A percentile compares a stretch with the other conserved stretches of the same genome.
phyloP scores from a whole-genome alignment of 2,797 vertebrate species.

The Sternarchorhynchus goeldii region DNA sequence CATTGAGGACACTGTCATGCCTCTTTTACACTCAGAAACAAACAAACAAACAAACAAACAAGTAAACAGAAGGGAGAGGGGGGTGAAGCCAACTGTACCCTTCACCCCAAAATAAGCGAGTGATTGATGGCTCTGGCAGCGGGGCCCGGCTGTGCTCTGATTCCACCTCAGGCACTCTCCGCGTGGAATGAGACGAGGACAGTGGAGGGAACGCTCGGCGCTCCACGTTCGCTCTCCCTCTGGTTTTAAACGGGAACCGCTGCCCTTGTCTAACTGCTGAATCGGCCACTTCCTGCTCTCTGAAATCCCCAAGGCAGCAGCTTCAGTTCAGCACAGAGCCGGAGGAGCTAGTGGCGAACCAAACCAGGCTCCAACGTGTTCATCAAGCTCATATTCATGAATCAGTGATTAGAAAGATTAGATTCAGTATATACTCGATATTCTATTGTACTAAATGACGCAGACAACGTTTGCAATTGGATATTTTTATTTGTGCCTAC shows the following conservation, averaged over 20 bases:
- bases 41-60: background rate
- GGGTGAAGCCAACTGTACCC: background rate
- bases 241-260: constrained; percentile 62
- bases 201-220: constrained; percentile 20
- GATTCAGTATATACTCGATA: too few relatives aligned
- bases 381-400: background rate
- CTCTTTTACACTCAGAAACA: constrained; percentile 19
- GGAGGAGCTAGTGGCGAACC: constrained; percentile 62
- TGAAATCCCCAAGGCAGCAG: constrained; percentile 54
- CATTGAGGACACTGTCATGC: constrained; percentile 31
- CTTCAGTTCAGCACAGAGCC: constrained; percentile 69
- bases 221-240: constrained; percentile 47
- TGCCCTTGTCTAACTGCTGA: constrained; percentile 72
- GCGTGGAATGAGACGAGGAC: constrained; percentile 2
- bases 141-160: constrained; percentile 4
- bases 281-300: constrained; percentile 62
- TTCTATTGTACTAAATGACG: too few relatives aligned
- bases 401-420: background rate
- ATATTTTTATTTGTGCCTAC: too few relatives aligned
- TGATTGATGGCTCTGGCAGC: constrained; percentile 30
- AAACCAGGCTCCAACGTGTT: background rate
- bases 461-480: too few relatives aligned
- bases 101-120: background rate
- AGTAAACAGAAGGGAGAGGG: background rate
- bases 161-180: constrained; percentile 27